Base-by-base conservation (phyloP, 53 echinoderm and acorn worm species). In the Holothuria leucospilota region DNA sequence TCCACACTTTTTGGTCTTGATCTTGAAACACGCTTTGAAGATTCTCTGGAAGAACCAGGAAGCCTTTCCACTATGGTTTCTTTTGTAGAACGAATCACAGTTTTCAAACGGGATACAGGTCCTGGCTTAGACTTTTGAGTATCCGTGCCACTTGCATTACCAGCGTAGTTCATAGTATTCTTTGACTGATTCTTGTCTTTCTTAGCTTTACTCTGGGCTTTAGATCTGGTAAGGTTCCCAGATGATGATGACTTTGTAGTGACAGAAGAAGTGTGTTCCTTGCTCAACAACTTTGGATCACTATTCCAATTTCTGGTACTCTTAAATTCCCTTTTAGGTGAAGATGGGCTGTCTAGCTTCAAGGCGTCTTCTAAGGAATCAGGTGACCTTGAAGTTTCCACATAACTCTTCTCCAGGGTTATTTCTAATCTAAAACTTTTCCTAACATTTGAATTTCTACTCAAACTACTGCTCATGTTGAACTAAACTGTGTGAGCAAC, bases 371-470 rank as follows among this genome's bases (percentile, higher is more conserved):
- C 74, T 49, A 52, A 26, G 14, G 9, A 26, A 74, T 20, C 21
- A 38, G 59, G 59, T 24, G 80, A 60, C 59, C 80, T 30, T 59
- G 80, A 80, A 59, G 80, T 80, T 62, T 80, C 80, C 80, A 80
- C 80, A 18, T 30, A 60, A 29, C 61, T 80, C 80, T 80, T 80
- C 80, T 80, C 80, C 59, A 80, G 80, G 61, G 80, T 80, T 53
- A 80, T 80, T 80, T 80, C 80, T 80, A 80, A 80, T 80, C 80
- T 80, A 61, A 80, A 80, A 62, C 80, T 80, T 80, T 80, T 80
- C 59, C 80, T 80, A 80, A 80, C 80, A 51, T 39, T 80, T 21
- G 80, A 80, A 61, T 61, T 80, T 80, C 80, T 80, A 80, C 61
- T 60, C 34, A 80, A 61, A 61, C 80, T 80, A 80, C 80, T 80